phyloP scores from a whole-genome alignment of 2,113 vertebrate species.

The Brachyhypopomus occidentalis region DNA sequence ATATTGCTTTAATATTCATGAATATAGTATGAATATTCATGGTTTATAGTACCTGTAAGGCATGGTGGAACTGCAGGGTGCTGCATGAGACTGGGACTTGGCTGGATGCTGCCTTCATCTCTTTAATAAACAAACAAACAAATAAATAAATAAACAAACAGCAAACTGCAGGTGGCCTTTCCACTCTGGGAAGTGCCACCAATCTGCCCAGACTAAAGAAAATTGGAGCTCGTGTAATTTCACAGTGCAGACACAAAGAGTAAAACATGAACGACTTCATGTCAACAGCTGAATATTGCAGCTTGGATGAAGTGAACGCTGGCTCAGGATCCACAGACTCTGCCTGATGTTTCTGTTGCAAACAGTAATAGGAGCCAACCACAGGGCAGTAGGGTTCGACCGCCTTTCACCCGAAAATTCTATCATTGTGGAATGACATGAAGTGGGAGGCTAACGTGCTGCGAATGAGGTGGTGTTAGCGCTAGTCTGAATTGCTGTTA shows the following conservation, averaged over 20 bases:
- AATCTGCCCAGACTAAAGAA: not conserved
- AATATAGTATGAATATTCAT: not conserved
- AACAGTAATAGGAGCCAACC: not conserved
- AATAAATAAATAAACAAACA: not conserved
- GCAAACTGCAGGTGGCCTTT: slow-evolving; percentile 38
- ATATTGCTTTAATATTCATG: not conserved
- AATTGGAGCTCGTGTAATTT: slow-evolving; percentile 5
- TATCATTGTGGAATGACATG: slow-evolving; percentile 21
- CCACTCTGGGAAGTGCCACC: slow-evolving; percentile 37
- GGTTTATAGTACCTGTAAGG: not conserved
- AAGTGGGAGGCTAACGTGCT: not conserved
- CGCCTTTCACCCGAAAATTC: not conserved
- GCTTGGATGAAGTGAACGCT: not conserved
- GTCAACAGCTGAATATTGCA: slow-evolving; percentile 11
- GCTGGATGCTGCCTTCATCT: slow-evolving; percentile 45
- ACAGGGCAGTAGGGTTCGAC: not conserved
- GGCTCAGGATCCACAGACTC: not conserved
- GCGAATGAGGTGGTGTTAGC: slow-evolving; percentile 13
- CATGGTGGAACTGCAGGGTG: not conserved
- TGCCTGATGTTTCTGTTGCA: not conserved
- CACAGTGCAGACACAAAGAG: not conserved
- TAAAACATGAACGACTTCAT: slow-evolving; percentile 8
- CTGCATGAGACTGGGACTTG: slow-evolving; percentile 49
- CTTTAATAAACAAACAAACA: slow-evolving; percentile 47
- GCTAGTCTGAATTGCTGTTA: not conserved